A percentile compares a stretch with the other conserved stretches of the same genome.
Conservation (phyloP, 1,140 invertebrate species). For the Drosophila rufa region DNA sequence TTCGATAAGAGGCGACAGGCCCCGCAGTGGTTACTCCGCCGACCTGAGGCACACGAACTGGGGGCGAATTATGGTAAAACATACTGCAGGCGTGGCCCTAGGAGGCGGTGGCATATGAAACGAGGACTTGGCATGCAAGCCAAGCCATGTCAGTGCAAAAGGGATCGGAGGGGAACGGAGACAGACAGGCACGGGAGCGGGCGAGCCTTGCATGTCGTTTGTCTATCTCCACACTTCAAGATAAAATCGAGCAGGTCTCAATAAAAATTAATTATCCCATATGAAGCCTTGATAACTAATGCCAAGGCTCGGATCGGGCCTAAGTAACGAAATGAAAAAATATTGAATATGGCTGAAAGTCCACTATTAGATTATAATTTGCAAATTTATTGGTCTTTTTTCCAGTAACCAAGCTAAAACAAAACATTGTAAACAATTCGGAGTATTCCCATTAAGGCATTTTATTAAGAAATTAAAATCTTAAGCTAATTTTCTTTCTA, state of each 20-base stretch:
- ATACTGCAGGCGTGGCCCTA: conserved; percentile 55
- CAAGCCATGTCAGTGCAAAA: conserved; percentile 35
- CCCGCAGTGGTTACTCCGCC: conserved; percentile 40
- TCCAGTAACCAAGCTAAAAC: too few relatives aligned
- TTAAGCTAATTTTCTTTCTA: too few relatives aligned
- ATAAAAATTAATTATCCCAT: background rate
- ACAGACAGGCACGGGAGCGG: conserved; percentile 17
- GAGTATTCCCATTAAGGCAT: too few relatives aligned
- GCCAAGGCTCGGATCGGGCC: background rate
- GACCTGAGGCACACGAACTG: conserved; percentile 41
- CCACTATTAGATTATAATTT: too few relatives aligned
- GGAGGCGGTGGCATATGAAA: conserved; percentile 60
- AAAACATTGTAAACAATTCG: too few relatives aligned
- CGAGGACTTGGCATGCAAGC: conserved; percentile 69
- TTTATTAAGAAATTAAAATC: too few relatives aligned
- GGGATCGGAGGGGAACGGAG: background rate
- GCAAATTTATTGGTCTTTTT: too few relatives aligned
- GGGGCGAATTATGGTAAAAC: conserved; percentile 80
- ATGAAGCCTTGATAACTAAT: background rate
- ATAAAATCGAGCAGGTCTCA: conserved; percentile 16
- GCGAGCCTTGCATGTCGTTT: conserved; percentile 29
- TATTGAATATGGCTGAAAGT: too few relatives aligned
- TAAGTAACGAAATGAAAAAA: too few relatives aligned
- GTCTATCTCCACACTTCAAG: conserved; percentile 33
- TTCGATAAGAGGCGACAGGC: conserved; percentile 72